Conservation (phyloP, 1,140 invertebrate genomes). For the Sycobia sp. region DNA sequence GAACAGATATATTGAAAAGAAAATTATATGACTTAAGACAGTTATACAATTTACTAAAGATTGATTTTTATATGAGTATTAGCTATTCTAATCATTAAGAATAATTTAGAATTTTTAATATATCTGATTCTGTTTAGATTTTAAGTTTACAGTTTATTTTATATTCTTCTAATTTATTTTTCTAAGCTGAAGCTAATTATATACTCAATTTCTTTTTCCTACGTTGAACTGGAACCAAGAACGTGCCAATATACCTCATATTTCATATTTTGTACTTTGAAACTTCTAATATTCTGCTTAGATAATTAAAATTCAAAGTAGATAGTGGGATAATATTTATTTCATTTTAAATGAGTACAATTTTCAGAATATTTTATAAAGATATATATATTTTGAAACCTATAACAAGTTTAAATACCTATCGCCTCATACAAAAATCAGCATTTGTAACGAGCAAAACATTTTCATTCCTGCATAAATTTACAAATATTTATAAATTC, state of each 20-base stretch:
- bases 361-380: no score
- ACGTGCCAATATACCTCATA: conserved; percentile 30
- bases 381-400: no score
- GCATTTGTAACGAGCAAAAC: no score
- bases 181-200: neutral
- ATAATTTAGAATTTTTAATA: conserved; percentile 14
- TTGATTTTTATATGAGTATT: conserved; percentile 18
- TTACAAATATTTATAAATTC: no score
- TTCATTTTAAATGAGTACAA: no score
- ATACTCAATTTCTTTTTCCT: neutral
- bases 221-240: conserved; percentile 14
- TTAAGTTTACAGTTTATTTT: no score
- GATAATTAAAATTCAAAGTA: no score
- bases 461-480: no score
- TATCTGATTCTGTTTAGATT: conserved; percentile 18
- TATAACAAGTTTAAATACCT: no score
- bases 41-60: neutral
- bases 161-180: neutral
- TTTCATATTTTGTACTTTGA: conserved; percentile 23
- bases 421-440: no score
- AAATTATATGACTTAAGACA: conserved; percentile 16
- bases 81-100: conserved; percentile 24
- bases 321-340: no score
- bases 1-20: conserved; percentile 21
- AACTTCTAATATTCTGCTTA: no score